Base-by-base conservation (phyloP, 2,113 vertebrate genomes). In the Salminus brasiliensis region DNA sequence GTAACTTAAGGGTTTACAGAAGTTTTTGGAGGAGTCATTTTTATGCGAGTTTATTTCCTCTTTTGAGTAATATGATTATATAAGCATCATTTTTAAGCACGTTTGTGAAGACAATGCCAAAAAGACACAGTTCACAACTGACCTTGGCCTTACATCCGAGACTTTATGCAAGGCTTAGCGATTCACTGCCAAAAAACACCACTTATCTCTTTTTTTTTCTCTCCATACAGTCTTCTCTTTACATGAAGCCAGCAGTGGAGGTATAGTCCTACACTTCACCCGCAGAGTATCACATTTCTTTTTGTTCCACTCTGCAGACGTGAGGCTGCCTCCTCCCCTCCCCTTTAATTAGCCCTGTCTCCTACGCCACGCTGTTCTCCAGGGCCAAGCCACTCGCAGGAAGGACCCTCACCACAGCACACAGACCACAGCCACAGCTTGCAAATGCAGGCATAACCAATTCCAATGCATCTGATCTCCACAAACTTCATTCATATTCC, bases 351-450 rank as follows among this genome's bases (percentile, higher is more conserved):
- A 88, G 83, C 84, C 74, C 86, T 84, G 90, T 90, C 88, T 88
- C 90, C 87, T 77, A 47, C 25, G 74, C 78, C 52, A 78, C 87
- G 77, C 85, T 82, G 74, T 82, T 84, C 81, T 72, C 57, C 32
- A 81, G 86, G 80, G 74, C 77, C 76, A 84, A 89, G 88, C 82
- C 85, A 69, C 78, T 81, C 73, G 45, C 88, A 91, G 88, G 84
- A 90, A 90, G 86, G 90, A 89, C 88, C 88, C 85, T 90, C 81
- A 80, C 90, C 90, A 88, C 91, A 90, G 84, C 72, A 77, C 57
- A 71, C 41, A 65, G 68, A 72, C 55, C 63, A 45, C 16, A 21
- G 69, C 59, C 59, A 66, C 32, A 63, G 32, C 59, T 30, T 5
- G 45, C 47, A 43, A 55, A 15, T 25, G 23, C 3, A 69, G 18